Evolutionary conservation across 1,140 invertebrate genomes (phyloP).

Genomic region (Thalassaphorura encarpata): DNA sequence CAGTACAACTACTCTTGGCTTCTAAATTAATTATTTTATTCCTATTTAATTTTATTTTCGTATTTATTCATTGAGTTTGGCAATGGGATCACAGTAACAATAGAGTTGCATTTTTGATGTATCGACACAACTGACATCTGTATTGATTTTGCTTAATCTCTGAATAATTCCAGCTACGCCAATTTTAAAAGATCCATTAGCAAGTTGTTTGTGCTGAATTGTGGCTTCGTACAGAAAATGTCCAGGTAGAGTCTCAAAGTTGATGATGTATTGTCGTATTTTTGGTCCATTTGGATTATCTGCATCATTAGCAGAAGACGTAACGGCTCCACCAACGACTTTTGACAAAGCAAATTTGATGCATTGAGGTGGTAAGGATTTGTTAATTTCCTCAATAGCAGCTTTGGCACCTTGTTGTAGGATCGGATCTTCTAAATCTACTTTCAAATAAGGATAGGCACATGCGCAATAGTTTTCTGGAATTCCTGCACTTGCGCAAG

Average conservation of each 20-base stretch:
- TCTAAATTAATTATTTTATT: no score
- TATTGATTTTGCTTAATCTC: not conserved
- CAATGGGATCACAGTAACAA: no score
- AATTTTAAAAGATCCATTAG: not conserved
- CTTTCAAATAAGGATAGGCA: constrained; percentile 24
- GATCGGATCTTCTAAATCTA: constrained; percentile 13
- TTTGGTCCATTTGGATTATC: no score
- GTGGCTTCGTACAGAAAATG: constrained; percentile 25
- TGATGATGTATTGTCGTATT: no score
- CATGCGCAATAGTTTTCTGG: constrained; percentile 45
- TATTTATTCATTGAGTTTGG: no score
- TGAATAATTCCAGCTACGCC: no score
- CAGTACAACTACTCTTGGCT: no score
- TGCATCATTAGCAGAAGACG: not conserved
- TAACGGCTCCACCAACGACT: not conserved
- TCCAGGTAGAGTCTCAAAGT: constrained; percentile 13
- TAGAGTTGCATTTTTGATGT: not conserved
- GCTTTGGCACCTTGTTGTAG: constrained; percentile 11
- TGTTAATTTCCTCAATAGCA: constrained; percentile 22
- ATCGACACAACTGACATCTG: not conserved
- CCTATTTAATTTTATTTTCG: no score
- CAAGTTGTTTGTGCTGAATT: not conserved
- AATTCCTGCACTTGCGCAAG: constrained; percentile 42
- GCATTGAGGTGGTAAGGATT: constrained; percentile 6
- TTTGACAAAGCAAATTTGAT: not conserved